A percentile compares a stretch with the other conserved stretches of the same genome.
Evolutionary conservation across 2,113 vertebrate species (phyloP).

Genomic region (Erpornis zantholeuca): DNA sequence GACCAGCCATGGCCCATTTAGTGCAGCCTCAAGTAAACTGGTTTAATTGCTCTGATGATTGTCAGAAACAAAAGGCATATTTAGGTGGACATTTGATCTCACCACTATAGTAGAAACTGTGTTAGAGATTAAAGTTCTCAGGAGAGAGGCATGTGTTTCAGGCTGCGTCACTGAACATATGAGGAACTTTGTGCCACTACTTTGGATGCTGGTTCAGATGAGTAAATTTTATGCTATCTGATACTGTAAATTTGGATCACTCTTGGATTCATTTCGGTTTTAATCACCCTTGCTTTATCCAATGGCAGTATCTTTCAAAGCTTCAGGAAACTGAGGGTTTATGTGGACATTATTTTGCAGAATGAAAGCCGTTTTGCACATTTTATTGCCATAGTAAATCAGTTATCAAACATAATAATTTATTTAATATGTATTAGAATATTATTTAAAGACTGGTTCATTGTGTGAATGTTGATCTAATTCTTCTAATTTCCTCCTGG

Average conservation of each 20-base stretch:
- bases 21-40: neutral
- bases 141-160: neutral
- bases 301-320: neutral
- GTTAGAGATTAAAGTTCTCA: neutral
- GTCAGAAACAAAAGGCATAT: neutral
- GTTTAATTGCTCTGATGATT: neutral
- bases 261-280: neutral
- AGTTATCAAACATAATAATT: neutral
- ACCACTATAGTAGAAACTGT: neutral
- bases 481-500: neutral
- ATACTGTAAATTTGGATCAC: neutral
- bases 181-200: neutral
- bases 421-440: neutral
- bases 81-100: neutral
- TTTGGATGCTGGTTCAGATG: neutral
- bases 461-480: neutral
- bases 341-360: neutral
- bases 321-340: neutral
- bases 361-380: neutral
- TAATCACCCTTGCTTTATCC: neutral
- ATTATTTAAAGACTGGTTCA: neutral
- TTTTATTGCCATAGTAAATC: neutral
- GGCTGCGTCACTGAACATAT: neutral
- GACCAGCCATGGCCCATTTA: neutral
- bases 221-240: neutral